Base-by-base conservation (phyloP, 1,140 invertebrate species). In the Drosophila gunungcola region DNA sequence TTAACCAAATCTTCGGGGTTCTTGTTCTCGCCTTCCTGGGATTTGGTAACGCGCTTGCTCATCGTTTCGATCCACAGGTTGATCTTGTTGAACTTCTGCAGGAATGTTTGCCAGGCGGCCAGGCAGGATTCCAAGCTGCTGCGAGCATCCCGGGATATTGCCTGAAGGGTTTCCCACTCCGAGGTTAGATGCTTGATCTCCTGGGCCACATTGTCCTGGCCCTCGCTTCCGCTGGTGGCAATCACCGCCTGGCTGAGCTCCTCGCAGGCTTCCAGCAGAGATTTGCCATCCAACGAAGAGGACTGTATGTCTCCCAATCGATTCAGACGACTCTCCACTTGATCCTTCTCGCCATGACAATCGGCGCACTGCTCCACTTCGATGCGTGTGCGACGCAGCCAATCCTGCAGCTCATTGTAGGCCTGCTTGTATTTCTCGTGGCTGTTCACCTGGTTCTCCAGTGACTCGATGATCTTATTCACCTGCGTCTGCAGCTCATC, bases 371-470 rank as follows among this genome's bases (percentile, higher is more conserved):
- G 95, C 86, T 98, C 97, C 32, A 98, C 94, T 63, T 97, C 95
- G 13, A 97, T 94, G 88, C 97, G 95, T 4, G 95, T 95, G 75
- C 96, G 96, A 42, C 96, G 94, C n/a, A 99, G 94, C 96, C 97
- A 98, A 72, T 98, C 97, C 48, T 96, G 95, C 72, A 97, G 96
- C 78, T 96, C 96, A 65, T 96, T 96, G 73, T 96, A 97, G 0
- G 95, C 95, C 78, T 95, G 95, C 81, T 97, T 96, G 91, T 97
- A 98, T 73, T 96, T 95, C 78, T 98, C 97, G 77, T 98, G 97
- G 60, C 96, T 95, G 64, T 95, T 95, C 0, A 98, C 97, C 93
- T 98, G 96, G 38, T 95, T 94, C 90, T 97, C 96, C 32, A 97
- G 92, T 78, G 94, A 95, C 93, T 96, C 92, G 51, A 96, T 95